These are phyloP conservation scores for Amphiprion ocellaris DNA, from an alignment of 2,113 vertebrate genomes.

Conservation along the genomic window DNA sequence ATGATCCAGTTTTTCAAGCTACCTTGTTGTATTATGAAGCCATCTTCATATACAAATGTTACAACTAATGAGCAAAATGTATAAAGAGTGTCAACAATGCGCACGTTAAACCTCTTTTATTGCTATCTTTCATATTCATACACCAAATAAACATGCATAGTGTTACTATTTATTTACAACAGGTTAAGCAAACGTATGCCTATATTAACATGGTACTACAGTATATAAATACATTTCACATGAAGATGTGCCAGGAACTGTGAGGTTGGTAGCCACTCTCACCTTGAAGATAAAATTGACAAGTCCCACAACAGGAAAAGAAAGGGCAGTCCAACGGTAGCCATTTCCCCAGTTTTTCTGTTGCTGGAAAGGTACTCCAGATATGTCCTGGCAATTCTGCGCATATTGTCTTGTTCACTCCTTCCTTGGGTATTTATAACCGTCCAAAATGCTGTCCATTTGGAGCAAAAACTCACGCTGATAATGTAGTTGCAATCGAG, in stretches of 20 bases:
- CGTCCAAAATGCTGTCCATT: conserved; percentile 22
- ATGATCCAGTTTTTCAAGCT: not conserved
- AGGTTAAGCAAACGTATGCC: conserved; percentile 58
- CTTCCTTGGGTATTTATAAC: not conserved
- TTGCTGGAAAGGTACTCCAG: conserved; percentile 22
- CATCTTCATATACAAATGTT: not conserved
- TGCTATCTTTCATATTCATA: conserved; percentile 82
- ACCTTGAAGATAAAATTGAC: conserved; percentile 55
- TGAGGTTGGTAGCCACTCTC: conserved; percentile 42
- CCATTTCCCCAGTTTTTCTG: not conserved
- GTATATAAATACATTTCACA: conserved; percentile 76
- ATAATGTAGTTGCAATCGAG: conserved; percentile 9
- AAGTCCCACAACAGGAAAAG: conserved; percentile 35
- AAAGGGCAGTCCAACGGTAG: conserved; percentile 23
- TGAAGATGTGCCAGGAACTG: conserved; percentile 56
- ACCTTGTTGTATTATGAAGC: not conserved
- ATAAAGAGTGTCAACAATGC: conserved; percentile 29
- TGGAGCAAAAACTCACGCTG: conserved; percentile 12
- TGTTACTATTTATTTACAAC: conserved; percentile 76
- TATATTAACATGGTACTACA: conserved; percentile 63
- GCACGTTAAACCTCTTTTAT: conserved; percentile 68
- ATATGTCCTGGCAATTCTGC: conserved; percentile 11
- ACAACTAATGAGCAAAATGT: not conserved
- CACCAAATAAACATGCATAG: conserved; percentile 84
- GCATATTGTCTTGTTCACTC: conserved; percentile 4